Evolutionary conservation across 64 coral and sea anemone genomes (phyloP), one percentile per base, ranked within the genome.

Genomic region (Anthopleura sola): DNA sequence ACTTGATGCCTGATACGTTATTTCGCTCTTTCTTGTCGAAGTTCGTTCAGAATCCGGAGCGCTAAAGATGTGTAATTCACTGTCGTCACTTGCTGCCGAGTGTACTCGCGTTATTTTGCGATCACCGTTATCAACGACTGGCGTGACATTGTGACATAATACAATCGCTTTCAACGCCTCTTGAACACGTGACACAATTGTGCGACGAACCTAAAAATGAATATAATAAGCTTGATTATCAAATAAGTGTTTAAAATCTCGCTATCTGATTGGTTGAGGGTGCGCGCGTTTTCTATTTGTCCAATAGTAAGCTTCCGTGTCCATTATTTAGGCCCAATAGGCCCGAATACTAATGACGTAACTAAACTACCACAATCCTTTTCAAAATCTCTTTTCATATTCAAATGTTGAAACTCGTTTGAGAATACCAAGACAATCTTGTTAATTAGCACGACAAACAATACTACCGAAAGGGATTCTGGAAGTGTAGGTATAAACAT

Each of bases 1-100:
- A 90, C 97, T 99, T 3, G 97, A 94, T 5, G 97, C 97, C 85
- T 99, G 97, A 62, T 99, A 99, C 2, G 82, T 95, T 56, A 97
- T 86, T 4, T 6, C 51, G 14, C 76, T 90, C 46, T 91, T 91
- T 66, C 75, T 86, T 71, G 15, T 47, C 1, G 84, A 4, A 37
- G 62, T 31, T 39, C 29, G 23, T 68, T 34, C 49, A 55, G 49
- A 5, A 23, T 85, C 58, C 49, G 40, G 14, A 36, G 46, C 78
- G 62, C 58, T 92, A 68, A 81, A 84, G 16, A 86, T 83, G 21
- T 90, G 88, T 37, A 85, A 75, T 56, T 90, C 95, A 49, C 84
- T 93, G 0, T 94, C 93, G n/a, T 92, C 97, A 88, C 92, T 92
- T 39, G 90, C 82, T 78, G 82, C 90, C 75, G 82, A 82, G 5